Conservation (phyloP, 2,113 vertebrate species). For the Alligator sinensis region DNA sequence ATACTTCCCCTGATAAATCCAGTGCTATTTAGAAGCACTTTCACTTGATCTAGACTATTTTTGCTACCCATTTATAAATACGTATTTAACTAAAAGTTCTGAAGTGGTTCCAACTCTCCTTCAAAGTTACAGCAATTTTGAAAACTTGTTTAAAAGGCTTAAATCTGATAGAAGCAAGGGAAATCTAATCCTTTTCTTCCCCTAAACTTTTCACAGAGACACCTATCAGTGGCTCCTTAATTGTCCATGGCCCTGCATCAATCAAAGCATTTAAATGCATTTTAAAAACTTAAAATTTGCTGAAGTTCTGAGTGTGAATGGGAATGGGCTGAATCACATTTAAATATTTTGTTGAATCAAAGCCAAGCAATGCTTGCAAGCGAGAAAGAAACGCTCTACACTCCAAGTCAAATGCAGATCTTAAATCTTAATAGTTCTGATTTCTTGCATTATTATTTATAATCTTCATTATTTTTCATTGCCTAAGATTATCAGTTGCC, state of each 20-base stretch:
- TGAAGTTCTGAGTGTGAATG: neutral
- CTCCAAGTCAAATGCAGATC: neutral
- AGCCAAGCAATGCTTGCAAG: conserved; percentile 31
- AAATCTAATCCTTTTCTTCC: neutral
- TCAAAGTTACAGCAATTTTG: neutral
- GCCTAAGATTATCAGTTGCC: conserved; percentile 12
- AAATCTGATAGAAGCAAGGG: neutral
- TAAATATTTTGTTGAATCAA: conserved; percentile 27
- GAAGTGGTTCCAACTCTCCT: neutral
- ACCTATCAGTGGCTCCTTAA: neutral
- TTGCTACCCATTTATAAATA: neutral
- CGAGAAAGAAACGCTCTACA: conserved; percentile 36
- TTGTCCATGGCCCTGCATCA: neutral
- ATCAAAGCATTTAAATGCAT: neutral
- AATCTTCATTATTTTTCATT: conserved; percentile 5
- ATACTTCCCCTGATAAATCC: neutral
- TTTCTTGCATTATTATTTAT: conserved; percentile 7
- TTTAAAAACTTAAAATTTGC: neutral
- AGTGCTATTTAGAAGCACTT: neutral
- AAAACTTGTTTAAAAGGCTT: neutral
- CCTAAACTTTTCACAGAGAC: neutral
- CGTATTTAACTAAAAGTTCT: neutral
- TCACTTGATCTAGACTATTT: neutral
- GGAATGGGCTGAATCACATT: neutral
- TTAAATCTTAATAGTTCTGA: conserved; percentile 31